Base-by-base conservation (phyloP, 2,113 vertebrate species). In the Labeo catla region DNA sequence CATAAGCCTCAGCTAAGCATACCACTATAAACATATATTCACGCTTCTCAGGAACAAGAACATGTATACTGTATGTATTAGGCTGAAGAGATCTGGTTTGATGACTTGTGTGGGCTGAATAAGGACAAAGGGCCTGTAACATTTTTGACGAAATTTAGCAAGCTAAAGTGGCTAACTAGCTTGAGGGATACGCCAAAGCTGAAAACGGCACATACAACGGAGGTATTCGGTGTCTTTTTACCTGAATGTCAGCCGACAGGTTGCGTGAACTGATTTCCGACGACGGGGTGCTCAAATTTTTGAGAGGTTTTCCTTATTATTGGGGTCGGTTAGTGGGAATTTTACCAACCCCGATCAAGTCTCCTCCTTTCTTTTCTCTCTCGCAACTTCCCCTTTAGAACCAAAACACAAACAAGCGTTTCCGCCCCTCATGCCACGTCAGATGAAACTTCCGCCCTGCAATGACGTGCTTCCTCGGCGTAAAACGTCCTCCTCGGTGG, bases 351-450 rank as follows among this genome's bases (percentile, higher is more conserved):
- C 92, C 88, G 93, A 87, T 93, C 93, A 92, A 93, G 93, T 95
- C 92, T 92, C 93, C 93, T 95, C 91, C 94, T 94, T 93, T 93
- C 91, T 93, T 94, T 93, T 91, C 93, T 93, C 93, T 93, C 92
- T 95, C 92, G 92, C 93, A 93, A 95, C 94, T 95, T 95, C 94
- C 95, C 86, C 92, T 92, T 94, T 88, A 91, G 92, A 95, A 95
- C 93, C 95, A 95, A 96, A 96, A 96, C 95, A 95, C 94, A 95
- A 92, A 93, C 93, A 92, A 90, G 79, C 88, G 90, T 93, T 95
- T 95, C 95, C 95, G 94, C 92, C 92, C 91, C 65, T 66, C 90
- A 76, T 84, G 92, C 91, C 92, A 94, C 93, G 94, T 95, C 94
- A 93, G 88, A 73, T 87, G 2, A 81, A 73, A 76, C 91, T 92